phyloP scores from a whole-genome alignment of 2,113 vertebrate species.

The Pachycephala philippinensis region DNA sequence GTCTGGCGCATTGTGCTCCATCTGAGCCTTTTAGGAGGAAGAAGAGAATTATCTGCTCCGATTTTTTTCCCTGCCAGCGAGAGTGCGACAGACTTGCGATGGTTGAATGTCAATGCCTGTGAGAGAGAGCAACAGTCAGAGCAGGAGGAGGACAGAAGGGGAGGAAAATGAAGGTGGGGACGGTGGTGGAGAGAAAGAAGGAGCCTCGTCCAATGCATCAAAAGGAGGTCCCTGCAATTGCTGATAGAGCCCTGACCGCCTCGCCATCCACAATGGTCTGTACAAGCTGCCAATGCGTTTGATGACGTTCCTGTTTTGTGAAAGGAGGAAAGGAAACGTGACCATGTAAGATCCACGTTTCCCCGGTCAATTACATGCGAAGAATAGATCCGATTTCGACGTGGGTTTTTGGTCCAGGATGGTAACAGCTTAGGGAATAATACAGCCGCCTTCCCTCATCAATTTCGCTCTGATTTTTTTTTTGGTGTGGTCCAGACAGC shows the following conservation, averaged over 20 bases:
- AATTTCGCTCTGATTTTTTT: background rate
- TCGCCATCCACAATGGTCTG: conserved; percentile 54
- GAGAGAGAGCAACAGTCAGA: conserved; percentile 56
- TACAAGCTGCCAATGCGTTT: conserved; percentile 56
- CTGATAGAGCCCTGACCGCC: conserved; percentile 39
- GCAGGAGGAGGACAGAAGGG: conserved; percentile 52
- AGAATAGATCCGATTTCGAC: conserved; percentile 44
- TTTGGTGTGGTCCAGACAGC: conserved; percentile 43
- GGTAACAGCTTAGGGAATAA: conserved; percentile 51
- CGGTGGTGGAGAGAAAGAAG: conserved; percentile 57
- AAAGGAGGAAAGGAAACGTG: conserved; percentile 62
- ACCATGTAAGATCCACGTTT: conserved; percentile 67
- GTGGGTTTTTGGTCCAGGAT: conserved; percentile 6
- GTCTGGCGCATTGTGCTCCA: conserved; percentile 56
- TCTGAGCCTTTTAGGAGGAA: conserved; percentile 26
- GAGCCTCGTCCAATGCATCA: conserved; percentile 47
- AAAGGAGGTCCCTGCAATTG: conserved; percentile 55
- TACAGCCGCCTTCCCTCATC: background rate
- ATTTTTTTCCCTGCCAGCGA: background rate
- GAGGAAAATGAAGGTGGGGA: conserved; percentile 55
- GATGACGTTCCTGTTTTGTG: conserved; percentile 67
- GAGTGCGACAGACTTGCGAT: conserved; percentile 61
- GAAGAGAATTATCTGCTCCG: conserved; percentile 25
- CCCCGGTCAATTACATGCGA: conserved; percentile 48
- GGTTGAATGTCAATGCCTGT: conserved; percentile 68